Base-by-base conservation (phyloP, 2,888 invertebrate genomes). In the Sepioteuthis lessoniana region DNA sequence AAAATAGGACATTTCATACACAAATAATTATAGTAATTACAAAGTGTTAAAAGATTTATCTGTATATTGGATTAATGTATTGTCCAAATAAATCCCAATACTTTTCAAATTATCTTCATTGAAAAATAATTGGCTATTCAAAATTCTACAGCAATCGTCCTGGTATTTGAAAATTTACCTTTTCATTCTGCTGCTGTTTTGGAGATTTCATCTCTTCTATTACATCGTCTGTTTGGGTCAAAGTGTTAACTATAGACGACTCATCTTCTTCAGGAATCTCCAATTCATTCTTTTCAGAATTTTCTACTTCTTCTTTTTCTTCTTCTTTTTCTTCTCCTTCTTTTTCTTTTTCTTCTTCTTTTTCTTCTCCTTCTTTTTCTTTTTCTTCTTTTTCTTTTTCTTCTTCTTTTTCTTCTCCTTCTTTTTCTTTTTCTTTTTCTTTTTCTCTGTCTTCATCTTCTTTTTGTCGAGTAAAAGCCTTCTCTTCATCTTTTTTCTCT, bases 401-500 rank as follows among this genome's bases (percentile, higher is more conserved):
- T 42, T 93, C 55, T 2, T 93, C 94, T 38, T 37, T 90, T 28
- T 35, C 31, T 21, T 31, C 42, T 28, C 37, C n/a, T 37, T 94
- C 93, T 42, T n/a, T 37, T 38, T 93, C 31, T 28, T 91, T 47
- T 31, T 8, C 90, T 42, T 42, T n/a, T 31, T 31, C 42, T n/a
- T 92, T 55, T 28, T 37, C 16, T 60, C n/a, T 50, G 16, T n/a
- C 38, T n/a, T 91, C 91, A 31, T 60, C 50, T 16, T 90, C 37
- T n/a, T 47, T 42, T 19, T 90, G 21, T 1, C 2, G 90, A 1
- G n/a, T 25, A 16, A 37, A 76, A 93, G 50, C 0, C 90, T 94
- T 91, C 93, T 94, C 91, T 94, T 92, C 94, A 35, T 93, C 94
- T 42, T 94, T 94, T 93, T 94, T 94, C 38, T 94, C 94, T 37